phyloP scores from a whole-genome alignment of 2,888 invertebrate species.

The Rhabditoides inermis region DNA sequence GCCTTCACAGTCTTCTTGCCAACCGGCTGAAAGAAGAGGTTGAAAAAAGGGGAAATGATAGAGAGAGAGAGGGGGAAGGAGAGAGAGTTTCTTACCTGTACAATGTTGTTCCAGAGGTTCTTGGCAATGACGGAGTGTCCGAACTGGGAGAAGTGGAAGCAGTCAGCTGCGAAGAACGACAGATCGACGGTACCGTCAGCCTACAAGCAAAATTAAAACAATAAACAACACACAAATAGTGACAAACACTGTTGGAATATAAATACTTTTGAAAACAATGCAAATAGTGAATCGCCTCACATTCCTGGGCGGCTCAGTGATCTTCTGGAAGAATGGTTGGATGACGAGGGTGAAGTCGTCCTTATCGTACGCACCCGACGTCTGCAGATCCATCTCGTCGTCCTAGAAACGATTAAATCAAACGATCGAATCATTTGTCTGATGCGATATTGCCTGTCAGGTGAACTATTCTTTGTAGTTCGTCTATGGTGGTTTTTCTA shows the following conservation, averaged over 20 bases:
- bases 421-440: too few species aligned
- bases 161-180: slow-evolving; percentile 39
- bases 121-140: slow-evolving; percentile 33
- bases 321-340: slow-evolving; percentile 38
- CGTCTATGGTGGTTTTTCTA: too few species aligned
- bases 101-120: slow-evolving; percentile 31
- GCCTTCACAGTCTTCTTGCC: slow-evolving; percentile 8
- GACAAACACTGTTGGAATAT: too few species aligned
- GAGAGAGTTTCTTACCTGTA: too few species aligned
- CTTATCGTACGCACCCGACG: slow-evolving; percentile 30
- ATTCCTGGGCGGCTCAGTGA: slow-evolving; percentile 27
- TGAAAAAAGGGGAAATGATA: too few species aligned
- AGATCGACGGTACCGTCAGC: slow-evolving; percentile 26
- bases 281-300: too few species aligned
- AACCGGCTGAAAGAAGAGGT: slow-evolving; percentile 2
- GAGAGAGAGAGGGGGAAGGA: too few species aligned
- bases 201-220: too few species aligned
- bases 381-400: slow-evolving; percentile 24
- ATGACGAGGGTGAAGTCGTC: slow-evolving; percentile 39
- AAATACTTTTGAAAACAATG: too few species aligned
- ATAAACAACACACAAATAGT: too few species aligned
- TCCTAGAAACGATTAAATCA: slow-evolving; percentile 7
- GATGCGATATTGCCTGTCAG: too few species aligned
- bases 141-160: slow-evolving; percentile 34
- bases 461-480: too few species aligned